Base-by-base conservation (phyloP, 2,113 vertebrate genomes). In the Oenanthe oenanthe region DNA sequence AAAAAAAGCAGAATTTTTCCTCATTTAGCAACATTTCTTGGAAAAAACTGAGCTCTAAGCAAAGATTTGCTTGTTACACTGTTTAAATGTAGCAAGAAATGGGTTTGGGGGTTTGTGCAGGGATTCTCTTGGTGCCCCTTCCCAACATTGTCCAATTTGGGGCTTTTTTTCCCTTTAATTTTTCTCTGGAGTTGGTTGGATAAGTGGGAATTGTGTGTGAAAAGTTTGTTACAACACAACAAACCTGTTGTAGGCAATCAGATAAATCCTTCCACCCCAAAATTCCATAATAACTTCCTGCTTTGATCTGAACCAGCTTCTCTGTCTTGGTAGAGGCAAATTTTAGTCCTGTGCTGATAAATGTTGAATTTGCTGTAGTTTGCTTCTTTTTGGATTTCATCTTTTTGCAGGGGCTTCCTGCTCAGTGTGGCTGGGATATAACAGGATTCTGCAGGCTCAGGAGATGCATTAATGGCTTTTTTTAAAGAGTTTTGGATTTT, bases 91-190 rank as follows among this genome's bases (percentile, higher is more conserved):
- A 34, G 32, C 43, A 36, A 54, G 56, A 63, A 62, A 17, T 5
- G 29, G 4, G 3, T 66, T 40, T 36, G 50, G 51, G 54, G 53
- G 18, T 22, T 34, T 22, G 25, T 4, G 5, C 8, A 40, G 36
- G n/a, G 21, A 9, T 81, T 62, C 51, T 54, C 28, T 61, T 54
- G 56, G 10, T 67, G 58, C 66, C 40, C 63, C 48, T 54, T 73
- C 66, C 66, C 62, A 7, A 4, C 0, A 0, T 48, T 22, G 12
- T 5, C 8, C 43, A 45, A 45, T 50, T 65, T 3, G 6, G 56
- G 29, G 26, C 8, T 16, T 60, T 88, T 36, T 24, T 56, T 6
- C 17, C 31, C 10, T 1, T 56, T 8, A 2, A 0, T 17, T 85
- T 71, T 60, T 29, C 22, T 38, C n/a, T 73, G 61, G 32, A 74